Percentiles rank a stretch among this genome's conserved stretches.
Evolutionary conservation across 2,113 vertebrate species (phyloP).

Genomic region (Menidia beryllina): DNA sequence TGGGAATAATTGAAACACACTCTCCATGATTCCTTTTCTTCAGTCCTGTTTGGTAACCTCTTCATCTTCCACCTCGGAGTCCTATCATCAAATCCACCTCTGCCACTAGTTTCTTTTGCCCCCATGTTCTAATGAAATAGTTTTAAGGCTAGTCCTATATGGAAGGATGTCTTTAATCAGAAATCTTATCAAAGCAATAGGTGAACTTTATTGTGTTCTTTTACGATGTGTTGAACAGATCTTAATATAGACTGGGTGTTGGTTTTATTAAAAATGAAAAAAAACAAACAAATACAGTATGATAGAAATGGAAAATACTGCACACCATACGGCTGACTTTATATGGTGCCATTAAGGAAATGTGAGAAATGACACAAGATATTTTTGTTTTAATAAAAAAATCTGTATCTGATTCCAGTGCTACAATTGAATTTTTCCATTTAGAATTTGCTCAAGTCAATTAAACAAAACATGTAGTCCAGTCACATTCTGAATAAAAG

Average conservation of each 20-base stretch:
- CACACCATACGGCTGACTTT: conserved; percentile 43
- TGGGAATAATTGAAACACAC: conserved; percentile 37
- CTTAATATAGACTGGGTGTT: neutral
- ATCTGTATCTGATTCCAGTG: conserved; percentile 6
- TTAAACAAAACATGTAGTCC: no score
- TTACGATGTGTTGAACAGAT: conserved; percentile 1
- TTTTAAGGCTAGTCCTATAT: conserved; percentile 16
- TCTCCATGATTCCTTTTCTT: conserved; percentile 12
- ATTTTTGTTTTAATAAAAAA: conserved; percentile 74
- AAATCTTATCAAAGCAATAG: conserved; percentile 37
- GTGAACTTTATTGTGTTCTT: conserved; percentile 30
- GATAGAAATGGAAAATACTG: neutral
- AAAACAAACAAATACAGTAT: neutral
- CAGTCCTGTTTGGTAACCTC: conserved; percentile 4
- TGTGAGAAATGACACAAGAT: conserved; percentile 57
- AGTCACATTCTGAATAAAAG: no score
- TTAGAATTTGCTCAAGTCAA: neutral
- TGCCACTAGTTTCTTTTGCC: conserved; percentile 16
- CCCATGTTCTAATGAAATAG: conserved; percentile 18
- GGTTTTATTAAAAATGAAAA: neutral
- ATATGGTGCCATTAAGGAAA: conserved; percentile 65
- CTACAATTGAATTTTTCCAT: neutral
- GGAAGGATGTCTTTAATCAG: conserved; percentile 24
- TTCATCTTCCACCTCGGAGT: conserved; percentile 13
- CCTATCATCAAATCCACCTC: conserved; percentile 12